Evolutionary conservation across 2,888 invertebrate genomes (phyloP), one percentile per base, ranked within the genome.

Genomic region (Apodemia zela): DNA sequence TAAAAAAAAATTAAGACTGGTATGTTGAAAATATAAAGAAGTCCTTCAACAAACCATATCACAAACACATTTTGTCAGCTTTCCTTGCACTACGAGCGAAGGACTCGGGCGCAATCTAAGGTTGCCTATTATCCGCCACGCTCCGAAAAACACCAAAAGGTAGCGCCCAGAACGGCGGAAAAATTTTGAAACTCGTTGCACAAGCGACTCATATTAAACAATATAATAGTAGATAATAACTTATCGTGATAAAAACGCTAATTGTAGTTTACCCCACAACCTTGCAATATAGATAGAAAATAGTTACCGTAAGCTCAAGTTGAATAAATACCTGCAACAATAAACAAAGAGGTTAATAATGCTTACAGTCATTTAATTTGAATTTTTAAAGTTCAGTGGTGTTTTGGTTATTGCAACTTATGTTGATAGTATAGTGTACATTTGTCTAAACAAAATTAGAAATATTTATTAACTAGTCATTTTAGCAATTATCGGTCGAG

Each of bases 101-200:
- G 90, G 91, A 91, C 90, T 85, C 80, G 80, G 81, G 84, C 82
- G 87, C 85, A 85, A 86, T 85, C 84, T 87, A 88, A 89, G 90
- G 89, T 87, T 89, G 87, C 86, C 87, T 87, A 87, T 89, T 87
- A 87, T 82, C 80, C 87, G 91, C 88, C 84, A 91, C 91, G 91
- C 91, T 91, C 91, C 91, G 89, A 91, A 91, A 89, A 90, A 68
- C 89, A 90, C 79, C 83, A 84, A 90, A 89, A 89, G 86, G 88
- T 84, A 89, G 84, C 83, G 82, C 81, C 70, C 84, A 84, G 82
- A 84, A 81, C 82, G 79, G 86, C 86, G 88, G 89, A 85, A 87
- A 85, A 88, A 84, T 90, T 89, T 89, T 89, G 88, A 85, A 91
- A 91, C 82, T 71, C 71, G 73, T 91, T 91, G 82, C 89, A 81